Conservation (phyloP, 2,888 invertebrate species). For the Epistrophe grossulariae region DNA sequence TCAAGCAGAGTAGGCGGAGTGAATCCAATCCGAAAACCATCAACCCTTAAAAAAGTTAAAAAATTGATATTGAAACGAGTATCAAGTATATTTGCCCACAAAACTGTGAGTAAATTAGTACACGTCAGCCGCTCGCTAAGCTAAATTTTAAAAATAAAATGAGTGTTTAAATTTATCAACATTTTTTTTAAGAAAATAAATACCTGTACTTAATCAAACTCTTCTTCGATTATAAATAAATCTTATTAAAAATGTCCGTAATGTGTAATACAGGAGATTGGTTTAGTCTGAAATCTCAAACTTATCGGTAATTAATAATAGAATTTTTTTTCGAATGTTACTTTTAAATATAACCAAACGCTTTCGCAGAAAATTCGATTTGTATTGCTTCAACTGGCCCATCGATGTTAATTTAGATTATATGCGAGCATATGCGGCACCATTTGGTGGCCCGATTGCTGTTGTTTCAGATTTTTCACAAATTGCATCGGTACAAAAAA, state of each 20-base stretch:
- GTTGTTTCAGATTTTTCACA: constrained; percentile 92
- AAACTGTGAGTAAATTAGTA: no score
- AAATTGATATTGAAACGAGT: no score
- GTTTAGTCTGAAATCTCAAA: constrained; percentile 83
- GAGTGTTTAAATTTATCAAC: no score
- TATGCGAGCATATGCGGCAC: constrained; percentile 92
- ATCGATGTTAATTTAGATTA: constrained; percentile 92
- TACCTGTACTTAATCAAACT: no score
- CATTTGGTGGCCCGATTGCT: constrained; percentile 96
- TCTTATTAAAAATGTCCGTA: constrained; percentile 79
- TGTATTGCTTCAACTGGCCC: constrained; percentile 94
- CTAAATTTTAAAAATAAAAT: no score
- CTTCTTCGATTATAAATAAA: not conserved
- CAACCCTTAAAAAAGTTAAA: no score
- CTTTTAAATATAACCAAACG: not conserved
- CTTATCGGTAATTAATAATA: constrained; percentile 80
- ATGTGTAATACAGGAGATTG: constrained; percentile 84
- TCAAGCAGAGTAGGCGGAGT: no score
- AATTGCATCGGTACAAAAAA: constrained; percentile 89
- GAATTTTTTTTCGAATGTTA: not conserved
- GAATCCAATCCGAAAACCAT: no score
- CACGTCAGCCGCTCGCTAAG: no score
- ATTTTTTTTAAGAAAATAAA: no score
- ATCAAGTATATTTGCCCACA: no score
- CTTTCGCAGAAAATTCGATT: constrained; percentile 90